Evolutionary conservation across 2,113 vertebrate genomes (phyloP).

Genomic region (Gallinago jamesoni): DNA sequence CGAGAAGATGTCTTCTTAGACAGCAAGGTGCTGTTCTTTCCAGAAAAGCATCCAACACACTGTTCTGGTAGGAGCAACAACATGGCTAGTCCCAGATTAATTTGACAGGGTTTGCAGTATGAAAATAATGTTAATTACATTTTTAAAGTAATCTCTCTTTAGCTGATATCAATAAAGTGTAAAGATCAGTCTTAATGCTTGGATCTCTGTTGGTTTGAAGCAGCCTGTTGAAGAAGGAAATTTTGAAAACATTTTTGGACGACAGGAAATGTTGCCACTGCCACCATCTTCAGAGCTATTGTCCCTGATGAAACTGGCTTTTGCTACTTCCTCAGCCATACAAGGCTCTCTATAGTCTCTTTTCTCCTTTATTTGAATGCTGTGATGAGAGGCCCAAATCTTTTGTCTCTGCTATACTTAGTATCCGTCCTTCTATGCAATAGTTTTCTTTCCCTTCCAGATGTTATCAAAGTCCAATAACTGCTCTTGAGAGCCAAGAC

Average conservation of each 20-base stretch:
- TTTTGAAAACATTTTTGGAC: constrained; percentile 30
- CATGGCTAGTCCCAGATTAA: neutral
- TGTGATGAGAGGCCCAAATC: neutral
- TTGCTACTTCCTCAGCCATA: constrained; percentile 43
- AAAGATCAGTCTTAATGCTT: neutral
- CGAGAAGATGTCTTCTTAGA: neutral
- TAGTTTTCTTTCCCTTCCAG: constrained; percentile 46
- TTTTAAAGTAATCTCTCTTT: neutral
- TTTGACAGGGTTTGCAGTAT: neutral
- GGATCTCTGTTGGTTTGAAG: neutral
- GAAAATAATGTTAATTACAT: neutral
- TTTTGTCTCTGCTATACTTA: constrained; percentile 53
- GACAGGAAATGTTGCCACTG: neutral
- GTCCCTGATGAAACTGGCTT: constrained; percentile 30
- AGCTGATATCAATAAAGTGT: neutral
- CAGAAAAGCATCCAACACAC: neutral
- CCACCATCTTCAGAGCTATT: neutral
- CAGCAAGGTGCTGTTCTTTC: neutral
- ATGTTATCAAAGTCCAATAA: constrained; percentile 50
- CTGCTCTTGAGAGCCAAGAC: constrained; percentile 57
- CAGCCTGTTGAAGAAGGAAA: neutral
- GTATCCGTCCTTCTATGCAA: neutral
- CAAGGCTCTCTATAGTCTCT: neutral
- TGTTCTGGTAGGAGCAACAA: neutral
- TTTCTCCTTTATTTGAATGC: neutral